phyloP scores from a whole-genome alignment of 2,888 invertebrate genomes.

The Bruchidius siliquastri region DNA sequence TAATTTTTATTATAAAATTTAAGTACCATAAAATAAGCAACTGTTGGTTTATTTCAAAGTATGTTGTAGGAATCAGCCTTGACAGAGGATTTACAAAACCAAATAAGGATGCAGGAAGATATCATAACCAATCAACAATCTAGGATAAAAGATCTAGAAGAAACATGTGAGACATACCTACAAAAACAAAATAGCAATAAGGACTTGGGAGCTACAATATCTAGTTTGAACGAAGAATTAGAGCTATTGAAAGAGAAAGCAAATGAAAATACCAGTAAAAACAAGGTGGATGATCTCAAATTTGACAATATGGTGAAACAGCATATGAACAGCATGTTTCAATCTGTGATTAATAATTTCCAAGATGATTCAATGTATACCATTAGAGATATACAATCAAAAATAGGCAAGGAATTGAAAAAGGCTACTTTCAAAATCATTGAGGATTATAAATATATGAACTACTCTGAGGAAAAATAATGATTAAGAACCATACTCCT shows the following conservation, averaged over 20 bases:
- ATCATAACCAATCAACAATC: conserved; percentile 19
- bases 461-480: neutral
- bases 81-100: neutral
- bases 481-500: neutral
- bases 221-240: conserved; percentile 3
- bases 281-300: conserved; percentile 1
- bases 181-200: conserved; percentile 7
- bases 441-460: conserved; percentile 6
- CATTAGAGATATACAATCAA: conserved; percentile 17
- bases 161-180: conserved; percentile 17
- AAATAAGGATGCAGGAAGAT: conserved; percentile 15
- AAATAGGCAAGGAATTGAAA: conserved; percentile 23
- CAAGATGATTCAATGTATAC: conserved; percentile 16
- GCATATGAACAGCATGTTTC: conserved; percentile 39
- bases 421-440: conserved; percentile 20
- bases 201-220: neutral
- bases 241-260: conserved; percentile 15
- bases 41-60: neutral
- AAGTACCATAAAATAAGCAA: no score
- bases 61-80: neutral
- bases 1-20: no score
- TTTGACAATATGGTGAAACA: conserved; percentile 30
- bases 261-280: conserved; percentile 10
- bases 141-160: conserved; percentile 22
- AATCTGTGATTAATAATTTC: conserved; percentile 31